phyloP scores from a whole-genome alignment of 2,113 vertebrate genomes.

The Pachyramphus minor region DNA sequence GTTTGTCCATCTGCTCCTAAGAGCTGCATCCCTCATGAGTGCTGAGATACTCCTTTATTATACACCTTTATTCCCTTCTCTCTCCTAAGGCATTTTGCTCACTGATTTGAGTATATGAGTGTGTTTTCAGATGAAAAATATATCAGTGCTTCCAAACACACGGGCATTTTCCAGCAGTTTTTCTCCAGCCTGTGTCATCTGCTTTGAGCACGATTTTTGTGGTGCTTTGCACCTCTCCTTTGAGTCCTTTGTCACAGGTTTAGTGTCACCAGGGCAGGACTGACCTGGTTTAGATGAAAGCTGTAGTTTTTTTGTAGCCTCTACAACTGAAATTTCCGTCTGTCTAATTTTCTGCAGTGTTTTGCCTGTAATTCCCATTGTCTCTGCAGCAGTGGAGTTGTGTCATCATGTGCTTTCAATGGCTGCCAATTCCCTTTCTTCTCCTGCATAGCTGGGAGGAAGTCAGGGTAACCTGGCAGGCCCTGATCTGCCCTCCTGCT shows the following conservation, averaged over 20 bases:
- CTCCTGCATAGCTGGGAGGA: background rate
- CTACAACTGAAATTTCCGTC: background rate
- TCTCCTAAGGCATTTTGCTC: background rate
- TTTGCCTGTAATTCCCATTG: background rate
- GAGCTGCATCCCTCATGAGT: background rate
- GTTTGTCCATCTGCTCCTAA: background rate
- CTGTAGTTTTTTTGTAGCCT: background rate
- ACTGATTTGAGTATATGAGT: background rate
- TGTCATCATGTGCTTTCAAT: background rate
- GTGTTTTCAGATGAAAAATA: background rate
- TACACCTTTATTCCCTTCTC: background rate
- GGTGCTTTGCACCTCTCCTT: background rate
- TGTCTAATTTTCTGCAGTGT: background rate
- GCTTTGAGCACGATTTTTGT: background rate
- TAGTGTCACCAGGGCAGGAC: background rate
- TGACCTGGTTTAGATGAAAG: background rate
- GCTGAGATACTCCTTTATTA: background rate
- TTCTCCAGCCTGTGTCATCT: background rate
- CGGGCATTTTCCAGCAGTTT: background rate
- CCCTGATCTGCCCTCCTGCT: background rate
- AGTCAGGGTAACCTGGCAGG: constrained; percentile 36
- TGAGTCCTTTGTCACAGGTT: background rate
- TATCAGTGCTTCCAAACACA: background rate
- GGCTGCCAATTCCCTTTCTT: constrained; percentile 20
- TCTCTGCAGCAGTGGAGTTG: background rate